Evolutionary conservation across 2,797 vertebrate genomes (phyloP), one percentile per base, ranked within the genome.

Genomic region (Enteromius paludinosus): DNA sequence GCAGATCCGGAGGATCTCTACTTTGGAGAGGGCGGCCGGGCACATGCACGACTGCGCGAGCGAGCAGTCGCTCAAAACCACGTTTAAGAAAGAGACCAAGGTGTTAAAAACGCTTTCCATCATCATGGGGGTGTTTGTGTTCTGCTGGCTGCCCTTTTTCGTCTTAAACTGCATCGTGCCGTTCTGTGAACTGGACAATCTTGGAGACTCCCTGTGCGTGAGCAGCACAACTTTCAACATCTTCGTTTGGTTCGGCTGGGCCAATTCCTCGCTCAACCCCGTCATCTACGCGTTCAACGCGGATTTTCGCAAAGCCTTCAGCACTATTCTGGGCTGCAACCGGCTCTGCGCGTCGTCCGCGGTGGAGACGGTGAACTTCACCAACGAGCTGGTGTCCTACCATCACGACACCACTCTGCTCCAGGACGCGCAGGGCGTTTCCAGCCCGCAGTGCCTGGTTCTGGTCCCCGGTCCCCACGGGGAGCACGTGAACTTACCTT

Each of bases 131-230:
- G 92, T 93, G 33, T 95, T 96, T 2, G 94, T 95, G 14, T 95
- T 92, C 86, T 96, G 95, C 88, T 95, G 95, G 94, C 90, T 95
- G 81, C 94, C 95, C 3, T 96, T 97, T 23, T 96, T 96, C 0
- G 92, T 96, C 11, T 91, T 96, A 45, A 96, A 94, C 88, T 96
- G 96, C 87, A 73, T 93, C 87, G 91, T 94, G 2, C 94, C 95
- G 0, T 96, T 96, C 85, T 96, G 95, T 1, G 78, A 89, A 0
- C 33, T n/a, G 2, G 87, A 74, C 0, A 10, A 20, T 9, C 69
- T 74, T 6, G 89, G 89, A 11, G 90, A 83, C 14, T 85, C 90
- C 12, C 93, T 93, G 15, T 96, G 96, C 49, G 93, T 95, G 79
- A 94, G 95, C 49, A 70, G 94, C 78, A 90, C 91, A 1, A 88